Conservation (phyloP, 2,888 invertebrate species). For the Sinelater perroti region DNA sequence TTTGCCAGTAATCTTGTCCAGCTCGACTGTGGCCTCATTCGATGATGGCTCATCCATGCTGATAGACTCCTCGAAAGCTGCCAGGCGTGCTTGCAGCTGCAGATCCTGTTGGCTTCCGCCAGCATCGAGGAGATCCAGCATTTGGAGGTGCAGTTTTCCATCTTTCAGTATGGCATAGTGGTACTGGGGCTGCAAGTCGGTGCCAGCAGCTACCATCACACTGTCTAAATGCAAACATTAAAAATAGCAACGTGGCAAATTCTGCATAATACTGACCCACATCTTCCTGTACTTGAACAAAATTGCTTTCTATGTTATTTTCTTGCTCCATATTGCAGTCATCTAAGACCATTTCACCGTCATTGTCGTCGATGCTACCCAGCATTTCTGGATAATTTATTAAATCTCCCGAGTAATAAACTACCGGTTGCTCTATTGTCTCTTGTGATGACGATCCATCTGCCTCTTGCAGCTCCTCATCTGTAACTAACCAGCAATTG, state of each 20-base stretch:
- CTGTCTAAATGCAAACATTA: neutral
- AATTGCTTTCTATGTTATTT: neutral
- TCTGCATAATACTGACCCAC: neutral
- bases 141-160: slow-evolving; percentile 43
- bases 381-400: neutral
- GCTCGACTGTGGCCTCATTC: slow-evolving; percentile 10
- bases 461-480: slow-evolving; percentile 10
- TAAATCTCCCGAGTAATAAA: slow-evolving; percentile 8
- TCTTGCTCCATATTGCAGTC: neutral
- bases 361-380: neutral
- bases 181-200: slow-evolving; percentile 23
- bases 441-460: slow-evolving; percentile 1
- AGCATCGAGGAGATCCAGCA: slow-evolving; percentile 24
- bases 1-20: slow-evolving; percentile 38
- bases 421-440: neutral
- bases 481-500: neutral
- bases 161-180: slow-evolving; percentile 45
- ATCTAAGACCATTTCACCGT: neutral
- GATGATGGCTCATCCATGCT: slow-evolving; percentile 17
- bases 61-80: slow-evolving; percentile 27
- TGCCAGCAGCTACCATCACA: neutral
- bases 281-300: slow-evolving; percentile 6
- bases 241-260: neutral
- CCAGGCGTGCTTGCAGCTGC: slow-evolving; percentile 16
- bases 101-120: slow-evolving; percentile 4